Conservation (phyloP, 1,140 invertebrate species). For the Papilio machaon region DNA sequence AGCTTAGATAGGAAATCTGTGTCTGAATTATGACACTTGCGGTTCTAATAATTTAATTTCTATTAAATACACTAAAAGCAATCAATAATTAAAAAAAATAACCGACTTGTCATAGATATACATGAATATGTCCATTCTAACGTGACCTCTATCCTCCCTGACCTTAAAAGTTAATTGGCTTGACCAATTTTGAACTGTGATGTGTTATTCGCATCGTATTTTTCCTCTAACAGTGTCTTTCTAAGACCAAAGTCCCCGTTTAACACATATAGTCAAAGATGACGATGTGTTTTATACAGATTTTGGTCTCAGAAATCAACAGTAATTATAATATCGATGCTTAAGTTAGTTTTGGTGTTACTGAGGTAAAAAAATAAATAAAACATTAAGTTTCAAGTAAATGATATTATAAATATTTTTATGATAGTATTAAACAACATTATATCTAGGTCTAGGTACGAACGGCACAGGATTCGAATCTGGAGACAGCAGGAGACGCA, state of each 20-base stretch:
- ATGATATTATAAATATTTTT: slow-evolving; percentile 20
- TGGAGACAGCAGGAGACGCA: slow-evolving; percentile 67
- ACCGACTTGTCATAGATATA: neutral
- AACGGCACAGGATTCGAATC: slow-evolving; percentile 74
- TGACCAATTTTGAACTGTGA: no score
- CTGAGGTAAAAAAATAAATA: neutral
- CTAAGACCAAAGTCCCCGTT: no score
- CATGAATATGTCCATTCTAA: no score
- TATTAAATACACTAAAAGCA: neutral
- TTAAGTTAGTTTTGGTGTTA: neutral
- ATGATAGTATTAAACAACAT: slow-evolving; percentile 55
- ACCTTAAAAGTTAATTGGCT: no score
- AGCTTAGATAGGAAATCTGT: neutral
- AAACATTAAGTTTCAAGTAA: neutral
- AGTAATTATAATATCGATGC: no score
- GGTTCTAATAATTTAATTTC: slow-evolving; percentile 23
- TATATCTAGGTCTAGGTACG: slow-evolving; percentile 71
- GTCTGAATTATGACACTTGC: slow-evolving; percentile 4
- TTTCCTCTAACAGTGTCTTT: no score
- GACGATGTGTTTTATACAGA: no score
- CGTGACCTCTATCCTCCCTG: no score
- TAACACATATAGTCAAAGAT: no score
- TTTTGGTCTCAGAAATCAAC: no score
- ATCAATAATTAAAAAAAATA: neutral
- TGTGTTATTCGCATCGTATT: no score